These are phyloP conservation scores for Stigmatopora nigra DNA, from an alignment of 2,113 vertebrate species.

Conservation along the genomic window DNA sequence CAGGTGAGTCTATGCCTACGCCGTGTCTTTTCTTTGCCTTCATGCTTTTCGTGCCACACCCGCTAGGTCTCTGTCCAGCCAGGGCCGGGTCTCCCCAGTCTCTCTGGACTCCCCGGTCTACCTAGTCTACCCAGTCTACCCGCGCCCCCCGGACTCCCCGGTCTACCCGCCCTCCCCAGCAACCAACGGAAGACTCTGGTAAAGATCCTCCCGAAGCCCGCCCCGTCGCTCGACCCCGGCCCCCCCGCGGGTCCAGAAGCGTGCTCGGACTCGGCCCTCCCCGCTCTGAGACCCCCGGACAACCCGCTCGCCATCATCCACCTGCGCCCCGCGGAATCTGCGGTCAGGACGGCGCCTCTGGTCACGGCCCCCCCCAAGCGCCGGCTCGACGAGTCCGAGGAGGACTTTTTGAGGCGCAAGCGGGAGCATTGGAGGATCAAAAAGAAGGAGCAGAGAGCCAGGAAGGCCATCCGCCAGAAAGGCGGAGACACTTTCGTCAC, in stretches of 20 bases:
- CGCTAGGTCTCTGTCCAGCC: conserved; percentile 19
- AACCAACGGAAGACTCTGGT: not conserved
- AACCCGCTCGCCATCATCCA: conserved; percentile 53
- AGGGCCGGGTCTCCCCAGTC: conserved; percentile 19
- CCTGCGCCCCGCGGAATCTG: conserved; percentile 39
- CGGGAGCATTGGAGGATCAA: conserved; percentile 74
- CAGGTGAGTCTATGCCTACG: conserved; percentile 36
- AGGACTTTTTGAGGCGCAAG: conserved; percentile 64
- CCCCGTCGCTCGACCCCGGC: conserved; percentile 7
- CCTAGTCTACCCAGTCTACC: too few species aligned
- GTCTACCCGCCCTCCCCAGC: conserved; percentile 4
- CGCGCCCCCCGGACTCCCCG: too few species aligned
- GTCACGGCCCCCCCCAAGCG: conserved; percentile 53
- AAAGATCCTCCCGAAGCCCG: conserved; percentile 21
- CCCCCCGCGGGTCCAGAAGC: too few species aligned
- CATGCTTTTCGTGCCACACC: not conserved
- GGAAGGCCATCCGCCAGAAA: conserved; percentile 61
- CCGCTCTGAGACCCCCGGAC: conserved; percentile 34
- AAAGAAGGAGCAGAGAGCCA: conserved; percentile 74
- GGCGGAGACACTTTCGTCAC: conserved; percentile 13
- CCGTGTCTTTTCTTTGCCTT: not conserved
- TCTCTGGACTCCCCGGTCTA: too few species aligned
- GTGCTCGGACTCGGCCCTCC: conserved; percentile 11
- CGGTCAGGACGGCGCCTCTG: not conserved
- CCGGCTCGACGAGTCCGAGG: conserved; percentile 52